phyloP scores from a whole-genome alignment of 64 coral and sea anemone genomes.

The Stichodactyla mertensii region DNA sequence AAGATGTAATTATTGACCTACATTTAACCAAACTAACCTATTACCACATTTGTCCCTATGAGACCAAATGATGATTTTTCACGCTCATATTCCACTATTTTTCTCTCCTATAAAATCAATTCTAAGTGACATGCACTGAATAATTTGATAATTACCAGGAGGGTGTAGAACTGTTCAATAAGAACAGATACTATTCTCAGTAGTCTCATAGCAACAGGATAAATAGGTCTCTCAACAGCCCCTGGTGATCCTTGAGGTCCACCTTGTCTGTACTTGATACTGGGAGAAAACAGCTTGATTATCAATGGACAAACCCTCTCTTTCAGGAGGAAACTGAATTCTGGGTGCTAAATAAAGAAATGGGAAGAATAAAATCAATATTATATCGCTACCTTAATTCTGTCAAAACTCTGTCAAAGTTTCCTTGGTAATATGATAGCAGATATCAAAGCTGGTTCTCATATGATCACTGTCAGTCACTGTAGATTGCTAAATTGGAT shows the following conservation, averaged over 20 bases:
- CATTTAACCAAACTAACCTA: too few relatives aligned
- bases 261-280: conserved; percentile 84
- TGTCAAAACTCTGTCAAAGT: background rate
- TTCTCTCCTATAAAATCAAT: too few relatives aligned
- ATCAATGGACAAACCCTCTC: conserved; percentile 90
- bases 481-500: too few relatives aligned
- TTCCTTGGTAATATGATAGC: too few relatives aligned
- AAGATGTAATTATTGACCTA: too few relatives aligned
- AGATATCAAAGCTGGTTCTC: too few relatives aligned
- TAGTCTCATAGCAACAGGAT: conserved; percentile 84
- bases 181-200: conserved; percentile 89
- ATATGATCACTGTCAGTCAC: too few relatives aligned
- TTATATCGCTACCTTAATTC: background rate
- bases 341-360: conserved; percentile 79
- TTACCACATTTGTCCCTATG: too few relatives aligned
- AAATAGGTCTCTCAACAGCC: conserved; percentile 77
- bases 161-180: conserved; percentile 95
- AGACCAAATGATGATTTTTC: too few relatives aligned
- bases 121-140: too few relatives aligned
- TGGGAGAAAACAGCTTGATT: conserved; percentile 97
- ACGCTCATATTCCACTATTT: too few relatives aligned
- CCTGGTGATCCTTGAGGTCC: conserved; percentile 20
- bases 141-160: conserved; percentile 49
- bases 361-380: background rate
- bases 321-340: conserved; percentile 95